Evolutionary conservation across 1,140 invertebrate genomes (phyloP).

Genomic region (Drosophila nigrodunni): DNA sequence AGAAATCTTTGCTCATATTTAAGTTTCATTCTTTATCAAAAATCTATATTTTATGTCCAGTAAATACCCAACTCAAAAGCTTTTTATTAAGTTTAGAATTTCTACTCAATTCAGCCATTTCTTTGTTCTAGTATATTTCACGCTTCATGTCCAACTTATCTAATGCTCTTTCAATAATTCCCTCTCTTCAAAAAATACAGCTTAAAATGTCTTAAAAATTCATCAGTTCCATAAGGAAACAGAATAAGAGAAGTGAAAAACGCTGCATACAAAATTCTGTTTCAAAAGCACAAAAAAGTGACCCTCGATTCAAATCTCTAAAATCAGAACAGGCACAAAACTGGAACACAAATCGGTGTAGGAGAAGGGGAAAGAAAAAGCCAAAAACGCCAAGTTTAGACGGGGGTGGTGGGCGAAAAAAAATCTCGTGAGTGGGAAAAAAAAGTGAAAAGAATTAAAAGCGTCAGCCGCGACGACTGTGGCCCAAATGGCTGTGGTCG

Average conservation of each 20-base stretch:
- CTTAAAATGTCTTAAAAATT: constrained; percentile 43
- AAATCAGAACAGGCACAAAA: constrained; percentile 54
- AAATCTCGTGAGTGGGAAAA: constrained; percentile 21
- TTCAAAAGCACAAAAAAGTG: constrained; percentile 61
- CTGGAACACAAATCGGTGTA: neutral
- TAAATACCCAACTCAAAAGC: neutral
- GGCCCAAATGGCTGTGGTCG: constrained; percentile 65
- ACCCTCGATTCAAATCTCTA: constrained; percentile 38
- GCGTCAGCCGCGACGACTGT: constrained; percentile 74
- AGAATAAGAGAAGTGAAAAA: neutral
- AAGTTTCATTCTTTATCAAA: neutral
- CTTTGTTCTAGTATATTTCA: neutral
- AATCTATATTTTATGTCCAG: neutral
- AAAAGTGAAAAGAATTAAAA: constrained; percentile 76
- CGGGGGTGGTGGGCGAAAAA: constrained; percentile 10
- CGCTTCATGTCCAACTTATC: neutral
- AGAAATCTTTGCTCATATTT: neutral
- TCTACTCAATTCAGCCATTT: neutral
- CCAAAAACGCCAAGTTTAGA: constrained; percentile 38
- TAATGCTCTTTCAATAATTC: constrained; percentile 31
- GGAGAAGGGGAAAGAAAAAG: constrained; percentile 19
- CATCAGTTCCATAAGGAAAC: constrained; percentile 18
- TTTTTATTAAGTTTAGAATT: neutral
- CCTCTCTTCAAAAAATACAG: neutral
- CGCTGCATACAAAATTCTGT: constrained; percentile 65